These are phyloP conservation scores for Nicator chloris DNA, from an alignment of 2,113 vertebrate genomes.

Conservation along the genomic window DNA sequence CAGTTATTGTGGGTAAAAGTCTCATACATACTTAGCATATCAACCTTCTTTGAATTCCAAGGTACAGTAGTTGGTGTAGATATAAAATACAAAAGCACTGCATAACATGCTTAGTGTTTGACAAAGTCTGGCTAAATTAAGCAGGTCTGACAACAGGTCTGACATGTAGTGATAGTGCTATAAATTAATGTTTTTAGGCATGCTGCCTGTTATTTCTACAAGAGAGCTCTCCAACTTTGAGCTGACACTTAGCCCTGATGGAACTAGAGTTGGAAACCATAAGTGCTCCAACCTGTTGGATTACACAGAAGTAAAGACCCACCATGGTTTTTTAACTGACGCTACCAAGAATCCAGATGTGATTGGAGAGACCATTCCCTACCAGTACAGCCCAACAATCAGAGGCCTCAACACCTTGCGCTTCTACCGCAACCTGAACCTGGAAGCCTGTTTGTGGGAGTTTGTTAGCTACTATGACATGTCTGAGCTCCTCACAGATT, in stretches of 20 bases:
- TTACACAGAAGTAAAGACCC: constrained; percentile 85
- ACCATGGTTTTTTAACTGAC: constrained; percentile 85
- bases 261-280: constrained; percentile 88
- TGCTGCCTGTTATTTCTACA: constrained; percentile 92
- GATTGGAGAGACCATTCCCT: constrained; percentile 80
- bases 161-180: background rate
- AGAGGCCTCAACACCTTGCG: constrained; percentile 81
- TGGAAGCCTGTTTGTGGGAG: constrained; percentile 94
- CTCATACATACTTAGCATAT: background rate
- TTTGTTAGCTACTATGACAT: constrained; percentile 92
- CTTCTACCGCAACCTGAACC: constrained; percentile 90
- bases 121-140: background rate
- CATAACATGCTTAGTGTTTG: background rate
- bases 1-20: background rate
- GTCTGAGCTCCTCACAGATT: constrained; percentile 92
- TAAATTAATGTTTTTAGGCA: constrained; percentile 71
- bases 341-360: constrained; percentile 75
- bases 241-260: constrained; percentile 89
- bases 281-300: constrained; percentile 93
- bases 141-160: background rate
- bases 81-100: background rate
- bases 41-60: background rate
- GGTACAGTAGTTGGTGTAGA: background rate
- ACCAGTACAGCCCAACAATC: constrained; percentile 82
- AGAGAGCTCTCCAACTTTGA: constrained; percentile 91